Evolutionary conservation across 2,797 vertebrate species (phyloP), one percentile per base, ranked within the genome.

Genomic region (Anolis apletophallus): DNA sequence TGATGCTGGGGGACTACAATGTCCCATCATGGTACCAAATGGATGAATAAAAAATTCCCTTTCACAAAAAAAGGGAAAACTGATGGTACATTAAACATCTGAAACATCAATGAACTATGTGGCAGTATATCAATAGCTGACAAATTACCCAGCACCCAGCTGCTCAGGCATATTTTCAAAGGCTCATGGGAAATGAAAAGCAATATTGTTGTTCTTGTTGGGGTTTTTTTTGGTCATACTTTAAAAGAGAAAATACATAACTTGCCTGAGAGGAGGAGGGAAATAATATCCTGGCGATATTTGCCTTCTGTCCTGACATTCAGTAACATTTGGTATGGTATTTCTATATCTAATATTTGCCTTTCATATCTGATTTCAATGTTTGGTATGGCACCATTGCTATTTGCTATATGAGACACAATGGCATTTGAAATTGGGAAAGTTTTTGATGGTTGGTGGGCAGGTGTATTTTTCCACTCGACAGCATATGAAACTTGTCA

Each of bases 301-400:
- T 80, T 85, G 29, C 68, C 36, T 7, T n/a, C 8, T 17, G 29
- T 71, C 34, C 14, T 59, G 68, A 77, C 64, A 85, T 40, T 78
- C 50, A 80, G 52, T 55, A 74, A 5, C 50, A 74, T 84, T 75
- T 52, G 36, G 29, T 73, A 72, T 32, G 55, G 16, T 64, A 50
- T 74, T 74, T 75, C 57, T 16, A 32, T 50, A n/a, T 32, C 71
- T 75, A 50, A 46, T 50, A 61, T 84, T 64, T 52, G 26, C 29
- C 34, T 84, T 64, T 64, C 72, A 61, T 84, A 21, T 46, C 72
- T 73, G 69, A 83, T 83, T 83, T 83, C 81, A 83, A 36, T 73
- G 59, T 83, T 81, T 52, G 68, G 55, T 34, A 36, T 71, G 61
- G 12, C 19, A 83, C 71, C 54, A 46, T 40, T 74, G 23, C 40